Evolutionary conservation across 2,797 vertebrate genomes (phyloP), one percentile per base, ranked within the genome.

Genomic region (Liparis tanakae): DNA sequence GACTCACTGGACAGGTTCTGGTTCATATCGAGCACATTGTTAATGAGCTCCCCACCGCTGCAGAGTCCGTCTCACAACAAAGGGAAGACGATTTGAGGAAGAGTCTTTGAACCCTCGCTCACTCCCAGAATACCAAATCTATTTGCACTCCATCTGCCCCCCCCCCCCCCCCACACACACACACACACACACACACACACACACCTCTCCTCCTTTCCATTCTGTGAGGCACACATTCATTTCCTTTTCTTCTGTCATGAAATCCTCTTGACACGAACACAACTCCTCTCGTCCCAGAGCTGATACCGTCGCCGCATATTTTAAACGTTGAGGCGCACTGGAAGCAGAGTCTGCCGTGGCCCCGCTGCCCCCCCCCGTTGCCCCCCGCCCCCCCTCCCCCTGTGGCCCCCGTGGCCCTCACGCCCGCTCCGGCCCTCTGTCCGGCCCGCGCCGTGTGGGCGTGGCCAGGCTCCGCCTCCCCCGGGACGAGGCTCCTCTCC

Each of bases 301-400:
- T 64, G 54, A 72, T 62, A n/a, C 51, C n/a, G 30, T 75, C 64
- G 18, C 9, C 22, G 14, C 69, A 39, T 51, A 60, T 61, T 74
- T 75, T 67, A 58, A 17, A 51, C 25, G 25, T 30, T 30, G 25
- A 30, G 61, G 33, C 60, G 65, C 25, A 14, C 33, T 14, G 50
- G 22, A 61, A 65, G 57, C 59, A 57, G 1, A 64, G 50, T 50
- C 36, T 51, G 25, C 25, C 25, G 25, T 30, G 25, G 25, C 25
- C 25, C 25, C 25, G 25, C 25, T 30, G 25, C 25, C 25, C 25
- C 25, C 25, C 25, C 25, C 25, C 2, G 25, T n/a, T n/a, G n/a
- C 25, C 25, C 25, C 2, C 25, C 3, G 25, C 25, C 25, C 25
- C 25, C 25, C 25, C 25, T 3, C 2, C 25, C 25, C 25, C 2